Evolutionary conservation across 2,888 invertebrate genomes (phyloP), one percentile per base, ranked within the genome.

Genomic region (Stenoptilia bipunctidactyla): DNA sequence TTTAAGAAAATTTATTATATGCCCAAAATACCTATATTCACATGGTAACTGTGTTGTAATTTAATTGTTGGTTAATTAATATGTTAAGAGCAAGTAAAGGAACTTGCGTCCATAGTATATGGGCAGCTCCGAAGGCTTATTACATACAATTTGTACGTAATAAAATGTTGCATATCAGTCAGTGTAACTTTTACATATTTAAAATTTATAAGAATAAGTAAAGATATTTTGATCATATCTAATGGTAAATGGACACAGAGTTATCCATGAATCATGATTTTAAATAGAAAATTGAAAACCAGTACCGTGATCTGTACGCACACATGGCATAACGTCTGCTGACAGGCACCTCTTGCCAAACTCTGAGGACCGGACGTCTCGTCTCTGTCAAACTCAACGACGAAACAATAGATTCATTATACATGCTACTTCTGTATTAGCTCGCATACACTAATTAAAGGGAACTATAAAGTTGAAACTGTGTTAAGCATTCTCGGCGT

Each of bases 271-370:
- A 6, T 25, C 25, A 25, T 6, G 9, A 25, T 25, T 25, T 25
- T 25, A 25, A 5, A 6, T 6, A 25, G 5, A 5, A 6, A 25
- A 5, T 25, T 5, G 9, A 25, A 25, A 25, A 25, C 5, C 5
- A 27, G 13, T 47, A 36, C 13, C 35, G 13, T 30, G 46, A 15
- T 58, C 15, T 67, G 73, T 61, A 76, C 74, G 41, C 35, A 35
- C 40, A 30, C 30, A 10, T 30, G 12, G 51, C 20, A 45, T 44
- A 47, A 48, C 54, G 60, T 56, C 56, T 70, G 74, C 75, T 76
- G 75, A 76, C 70, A 30, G 30, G 30, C 58, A 64, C 69, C 72
- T 66, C 77, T 79, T 79, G 68, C 79, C 80, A 74, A 80, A 79
- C 75, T 74, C 59, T 40, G 55, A 67, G 69, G 48, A 58, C 64